Conservation (phyloP, 2,113 vertebrate species). For the Cacatua alba region DNA sequence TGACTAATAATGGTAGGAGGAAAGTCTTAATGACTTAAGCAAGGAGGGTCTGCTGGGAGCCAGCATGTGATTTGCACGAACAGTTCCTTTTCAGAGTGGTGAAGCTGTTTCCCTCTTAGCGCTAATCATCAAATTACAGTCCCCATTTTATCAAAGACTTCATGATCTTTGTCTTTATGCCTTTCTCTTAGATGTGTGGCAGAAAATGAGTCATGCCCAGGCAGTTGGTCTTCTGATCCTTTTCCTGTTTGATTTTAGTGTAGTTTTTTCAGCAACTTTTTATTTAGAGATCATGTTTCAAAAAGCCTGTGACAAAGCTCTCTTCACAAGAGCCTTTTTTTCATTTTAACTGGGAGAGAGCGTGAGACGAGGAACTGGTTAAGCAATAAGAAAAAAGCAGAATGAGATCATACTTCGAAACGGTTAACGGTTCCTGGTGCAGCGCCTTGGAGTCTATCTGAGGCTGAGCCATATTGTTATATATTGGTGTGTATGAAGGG, state of each 20-base stretch:
- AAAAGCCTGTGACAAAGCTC: conserved; percentile 18
- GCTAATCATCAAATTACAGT: not conserved
- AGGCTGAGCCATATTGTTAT: not conserved
- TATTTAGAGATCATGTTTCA: conserved; percentile 30
- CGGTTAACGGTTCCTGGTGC: not conserved
- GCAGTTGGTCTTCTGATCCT: not conserved
- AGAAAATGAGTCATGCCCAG: conserved; percentile 11
- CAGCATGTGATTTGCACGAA: not conserved
- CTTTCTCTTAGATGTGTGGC: not conserved
- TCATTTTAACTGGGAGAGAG: not conserved
- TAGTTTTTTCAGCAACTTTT: not conserved
- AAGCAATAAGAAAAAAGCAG: not conserved
- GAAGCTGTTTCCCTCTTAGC: not conserved
- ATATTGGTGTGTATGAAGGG: not conserved
- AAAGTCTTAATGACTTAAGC: conserved; percentile 31
- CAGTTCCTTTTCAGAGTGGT: not conserved
- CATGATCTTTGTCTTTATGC: not conserved
- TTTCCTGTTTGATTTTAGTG: not conserved
- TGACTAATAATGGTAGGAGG: conserved; percentile 56
- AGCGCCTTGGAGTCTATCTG: not conserved
- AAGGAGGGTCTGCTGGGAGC: conserved; percentile 43
- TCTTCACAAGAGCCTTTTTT: not conserved
- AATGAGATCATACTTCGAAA: not conserved
- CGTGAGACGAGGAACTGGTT: not conserved
- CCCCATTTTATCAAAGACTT: not conserved